Base-by-base conservation (phyloP, 2,888 invertebrate genomes). In the Nebria brevicollis region DNA sequence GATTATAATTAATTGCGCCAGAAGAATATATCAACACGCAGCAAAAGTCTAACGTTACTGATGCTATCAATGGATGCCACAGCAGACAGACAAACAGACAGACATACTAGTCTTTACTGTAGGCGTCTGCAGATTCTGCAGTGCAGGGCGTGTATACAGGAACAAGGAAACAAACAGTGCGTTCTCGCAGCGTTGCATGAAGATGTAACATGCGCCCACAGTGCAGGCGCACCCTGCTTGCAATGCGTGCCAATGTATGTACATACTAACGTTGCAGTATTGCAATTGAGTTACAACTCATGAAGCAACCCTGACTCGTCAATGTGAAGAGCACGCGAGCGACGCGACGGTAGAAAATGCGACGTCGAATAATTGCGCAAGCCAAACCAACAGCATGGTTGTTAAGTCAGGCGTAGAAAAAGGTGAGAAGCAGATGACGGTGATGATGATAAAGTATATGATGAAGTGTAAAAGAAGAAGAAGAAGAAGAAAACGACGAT, bases 121-220 rank as follows among this genome's bases (percentile, higher is more conserved):
- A 54, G 54, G 54, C 54, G 54, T 54, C 54, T 54, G 54, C 72
- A 7, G 72, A 70, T 11, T 75, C n/a, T 54, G 64, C 15, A 20
- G 73, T 75, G 75, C 79, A 79, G 75, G 79, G 79, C 75, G 80
- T 80, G 75, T 75, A 75, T 80, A 75, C 80, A 80, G 80, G 80
- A 80, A 80, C 80, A 80, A 75, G 80, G 80, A 80, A 79, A 79
- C 79, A 66, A 79, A 79, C 79, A 66, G 74, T 20, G 70, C 64
- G 75, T 75, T 26, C 78, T 66, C 70, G 70, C 80, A 74, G 75
- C 80, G 80, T 80, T 75, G 80, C 80, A 80, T 80, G 80, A 80
- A 80, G 80, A 80, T 80, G 80, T 80, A 80, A 80, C 75, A 43
- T 10, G 54, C 78, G 73, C 80, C 80, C 75, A 80, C 80, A 70